Evolutionary conservation across 2,888 invertebrate genomes (phyloP).

Genomic region (Oxystoma pomonae): DNA sequence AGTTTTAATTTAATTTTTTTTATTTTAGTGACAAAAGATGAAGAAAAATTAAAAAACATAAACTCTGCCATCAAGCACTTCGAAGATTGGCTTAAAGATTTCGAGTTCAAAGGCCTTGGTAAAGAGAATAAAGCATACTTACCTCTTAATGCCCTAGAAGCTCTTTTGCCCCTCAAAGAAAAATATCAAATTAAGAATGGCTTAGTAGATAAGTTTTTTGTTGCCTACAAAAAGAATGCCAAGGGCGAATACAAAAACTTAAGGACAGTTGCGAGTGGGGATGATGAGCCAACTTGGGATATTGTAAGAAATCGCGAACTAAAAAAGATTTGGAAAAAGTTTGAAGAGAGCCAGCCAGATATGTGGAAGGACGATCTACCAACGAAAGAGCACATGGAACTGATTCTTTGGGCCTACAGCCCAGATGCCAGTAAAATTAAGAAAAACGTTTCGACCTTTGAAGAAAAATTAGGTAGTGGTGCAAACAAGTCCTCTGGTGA

Average conservation of each 20-base stretch:
- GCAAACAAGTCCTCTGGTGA: conserved; percentile 28
- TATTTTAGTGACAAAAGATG: conserved; percentile 65
- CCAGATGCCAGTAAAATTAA: conserved; percentile 67
- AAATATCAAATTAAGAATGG: conserved; percentile 51
- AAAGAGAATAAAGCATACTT: conserved; percentile 69
- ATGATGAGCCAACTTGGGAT: conserved; percentile 66
- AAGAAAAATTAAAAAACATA: conserved; percentile 69
- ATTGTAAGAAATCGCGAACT: conserved; percentile 64
- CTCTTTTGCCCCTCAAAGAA: conserved; percentile 53
- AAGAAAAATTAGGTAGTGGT: conserved; percentile 45
- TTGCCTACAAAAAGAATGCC: conserved; percentile 58
- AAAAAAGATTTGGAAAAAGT: conserved; percentile 53
- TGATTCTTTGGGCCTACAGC: conserved; percentile 74
- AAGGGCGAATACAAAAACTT: conserved; percentile 72
- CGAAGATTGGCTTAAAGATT: conserved; percentile 71
- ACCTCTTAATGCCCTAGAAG: conserved; percentile 55
- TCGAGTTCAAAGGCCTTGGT: conserved; percentile 62
- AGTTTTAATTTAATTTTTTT: too few species aligned
- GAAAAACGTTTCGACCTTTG: conserved; percentile 50
- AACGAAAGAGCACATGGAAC: conserved; percentile 61
- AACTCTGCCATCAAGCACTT: conserved; percentile 67
- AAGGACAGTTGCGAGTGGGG: conserved; percentile 57
- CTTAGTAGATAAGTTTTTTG: conserved; percentile 53
- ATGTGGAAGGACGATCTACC: conserved; percentile 65
- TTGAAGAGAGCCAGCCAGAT: conserved; percentile 59